Evolutionary conservation across 2,888 invertebrate genomes (phyloP), one percentile per base, ranked within the genome.

Genomic region (Epinotia demarniana): DNA sequence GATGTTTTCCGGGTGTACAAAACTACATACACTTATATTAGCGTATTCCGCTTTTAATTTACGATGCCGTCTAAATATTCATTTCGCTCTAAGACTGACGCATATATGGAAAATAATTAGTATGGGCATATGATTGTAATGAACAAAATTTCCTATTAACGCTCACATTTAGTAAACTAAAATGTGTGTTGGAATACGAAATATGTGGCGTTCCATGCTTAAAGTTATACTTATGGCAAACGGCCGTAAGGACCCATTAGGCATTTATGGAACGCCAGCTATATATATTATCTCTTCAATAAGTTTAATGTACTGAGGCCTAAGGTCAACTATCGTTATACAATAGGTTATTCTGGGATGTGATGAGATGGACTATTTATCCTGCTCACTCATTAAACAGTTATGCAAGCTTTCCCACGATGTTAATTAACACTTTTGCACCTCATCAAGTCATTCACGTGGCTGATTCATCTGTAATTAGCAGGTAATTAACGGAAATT

Each of bases 391-490:
- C 43, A 68, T 9, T 23, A 9, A 39, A 57, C 19, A 57, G 43
- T n/a, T 69, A 69, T 57, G 23, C 46, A 46, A 46, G 43, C 19
- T 60, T 60, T 75, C 74, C 58, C 74, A 75, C 70, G 64, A 23
- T 64, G 49, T 16, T 63, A 70, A 63, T 70, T 70, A 75, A 60
- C 74, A 49, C 70, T 49, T 69, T 57, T 64, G 64, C 64, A 75
- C 70, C 64, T 69, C 63, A 70, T 75, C 64, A 19, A 53, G 67
- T 61, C 39, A 19, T 58, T 69, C 55, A 58, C 57, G 58, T 27
- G 72, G 18, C n/a, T 75, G 57, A 70, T 75, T 75, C 39, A 3
- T 58, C 62, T 39, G 18, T 63, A 63, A 69, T 75, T 75, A 64
- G 8, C 16, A 39, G 33, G 19, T 64, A 70, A 60, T 64, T 62